Base-by-base conservation (phyloP, 2,797 vertebrate species). In the Lophotriccus pileatus region DNA sequence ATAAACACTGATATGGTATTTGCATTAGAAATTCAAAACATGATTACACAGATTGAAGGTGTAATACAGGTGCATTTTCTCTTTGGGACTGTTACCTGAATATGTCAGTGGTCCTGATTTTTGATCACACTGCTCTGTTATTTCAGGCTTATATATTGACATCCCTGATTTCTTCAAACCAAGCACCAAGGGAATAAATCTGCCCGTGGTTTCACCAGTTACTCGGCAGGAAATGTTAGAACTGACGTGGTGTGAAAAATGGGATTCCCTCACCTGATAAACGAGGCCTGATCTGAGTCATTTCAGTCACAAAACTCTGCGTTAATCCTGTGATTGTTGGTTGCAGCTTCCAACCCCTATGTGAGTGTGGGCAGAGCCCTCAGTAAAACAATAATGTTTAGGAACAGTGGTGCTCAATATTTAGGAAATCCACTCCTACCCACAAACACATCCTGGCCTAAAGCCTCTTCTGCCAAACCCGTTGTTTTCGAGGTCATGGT, bases 31-130 rank as follows among this genome's bases (percentile, higher is more conserved):
- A n/a, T 70, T 87, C 25, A 30, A 84, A 76, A 52, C 44, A 17
- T 6, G 16, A 41, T 60, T 32, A 4, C 32, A 5, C 25, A 63
- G 28, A 15, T 10, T 43, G 20, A 14, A 30, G 59, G 59, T 39
- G 64, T 22, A 5, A 36, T 8, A 11, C n/a, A 4, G 12, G 28
- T 73, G 69, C 18, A 20, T 77, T 90, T 64, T 62, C 41, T 74
- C 80, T 68, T 32, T 12, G 69, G 86, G 69, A 4, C 14, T 30
- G 14, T 67, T 73, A 18, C 72, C 22, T 58, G 60, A 34, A 37
- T 6, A 5, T 0, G 0, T 46, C 66, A 5, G 1, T 41, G 14
- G 32, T 90, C 50, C 59, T 73, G 0, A 27, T 37, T 53, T 34
- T 69, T 37, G 24, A 32, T 56, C 58, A 10, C 46, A 6, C 55